phyloP scores from a whole-genome alignment of 2,113 vertebrate genomes.

The Lamprotornis superbus region DNA sequence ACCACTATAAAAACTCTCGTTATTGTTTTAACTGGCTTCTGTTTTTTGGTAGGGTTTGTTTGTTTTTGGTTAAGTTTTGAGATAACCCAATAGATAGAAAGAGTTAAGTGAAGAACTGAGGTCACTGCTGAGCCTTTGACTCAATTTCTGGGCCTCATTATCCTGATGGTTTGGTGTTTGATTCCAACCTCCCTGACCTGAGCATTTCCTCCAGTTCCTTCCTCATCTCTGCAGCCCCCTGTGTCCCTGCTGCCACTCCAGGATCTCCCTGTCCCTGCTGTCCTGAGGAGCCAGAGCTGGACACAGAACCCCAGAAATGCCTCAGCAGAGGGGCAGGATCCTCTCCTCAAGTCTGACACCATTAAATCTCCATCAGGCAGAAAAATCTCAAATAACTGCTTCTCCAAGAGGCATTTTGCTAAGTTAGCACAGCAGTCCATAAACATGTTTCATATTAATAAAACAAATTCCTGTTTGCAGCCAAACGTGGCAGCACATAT shows the following conservation, averaged over 20 bases:
- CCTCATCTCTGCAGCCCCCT: fast-evolving
- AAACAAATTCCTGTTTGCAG: constrained; percentile 40
- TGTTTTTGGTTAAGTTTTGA: background rate
- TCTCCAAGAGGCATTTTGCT: background rate
- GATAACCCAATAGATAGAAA: fast-evolving
- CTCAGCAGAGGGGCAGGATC: background rate
- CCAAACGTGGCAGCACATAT: background rate
- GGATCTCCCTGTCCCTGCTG: too few species aligned
- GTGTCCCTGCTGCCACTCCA: background rate
- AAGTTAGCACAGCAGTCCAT: background rate
- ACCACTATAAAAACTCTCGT: background rate
- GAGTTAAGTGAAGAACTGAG: background rate
- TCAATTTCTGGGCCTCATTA: fast-evolving
- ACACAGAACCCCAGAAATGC: background rate
- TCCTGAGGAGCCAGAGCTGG: background rate
- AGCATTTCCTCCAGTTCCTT: background rate
- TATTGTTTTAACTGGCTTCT: background rate
- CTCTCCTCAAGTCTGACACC: background rate
- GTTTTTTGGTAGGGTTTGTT: background rate
- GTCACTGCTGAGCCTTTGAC: background rate
- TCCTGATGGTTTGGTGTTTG: background rate
- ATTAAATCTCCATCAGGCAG: background rate
- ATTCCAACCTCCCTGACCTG: background rate
- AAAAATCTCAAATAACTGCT: background rate
- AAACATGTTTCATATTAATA: background rate